Conservation (phyloP, 2,113 vertebrate genomes). For the Pithys albifrons region DNA sequence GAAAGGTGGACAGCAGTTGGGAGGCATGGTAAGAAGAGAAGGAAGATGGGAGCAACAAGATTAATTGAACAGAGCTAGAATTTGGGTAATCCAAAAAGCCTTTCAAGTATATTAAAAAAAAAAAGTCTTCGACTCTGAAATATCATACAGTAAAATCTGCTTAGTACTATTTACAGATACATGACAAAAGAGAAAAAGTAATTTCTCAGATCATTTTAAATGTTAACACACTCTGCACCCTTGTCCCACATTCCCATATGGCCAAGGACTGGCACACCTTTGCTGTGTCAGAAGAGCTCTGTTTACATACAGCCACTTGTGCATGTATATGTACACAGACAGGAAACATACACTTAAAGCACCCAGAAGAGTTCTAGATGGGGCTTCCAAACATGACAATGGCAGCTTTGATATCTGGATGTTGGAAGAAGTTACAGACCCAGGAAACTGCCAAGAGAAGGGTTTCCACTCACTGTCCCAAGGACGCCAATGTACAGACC, state of each 20-base stretch:
- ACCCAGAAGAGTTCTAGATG: neutral
- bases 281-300: neutral
- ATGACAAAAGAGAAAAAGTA: neutral
- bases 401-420: neutral
- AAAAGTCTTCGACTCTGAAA: neutral
- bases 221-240: neutral
- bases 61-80: neutral
- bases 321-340: neutral
- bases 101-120: neutral
- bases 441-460: neutral
- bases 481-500: fast-evolving
- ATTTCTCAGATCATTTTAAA: neutral
- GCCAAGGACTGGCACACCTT: neutral
- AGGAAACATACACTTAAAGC: neutral
- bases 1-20: neutral
- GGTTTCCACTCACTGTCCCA: neutral
- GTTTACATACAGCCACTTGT: fast-evolving
- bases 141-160: neutral
- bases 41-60: neutral
- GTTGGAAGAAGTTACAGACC: slow-evolving; percentile 34
- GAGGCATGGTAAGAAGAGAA: neutral
- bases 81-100: neutral
- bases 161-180: neutral
- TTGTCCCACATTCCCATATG: fast-evolving
- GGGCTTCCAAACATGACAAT: neutral